A percentile compares a stretch with the other conserved stretches of the same genome.
These are phyloP conservation scores for Anthrax anthrax DNA, from an alignment of 2,888 invertebrate species.

Conservation along the genomic window DNA sequence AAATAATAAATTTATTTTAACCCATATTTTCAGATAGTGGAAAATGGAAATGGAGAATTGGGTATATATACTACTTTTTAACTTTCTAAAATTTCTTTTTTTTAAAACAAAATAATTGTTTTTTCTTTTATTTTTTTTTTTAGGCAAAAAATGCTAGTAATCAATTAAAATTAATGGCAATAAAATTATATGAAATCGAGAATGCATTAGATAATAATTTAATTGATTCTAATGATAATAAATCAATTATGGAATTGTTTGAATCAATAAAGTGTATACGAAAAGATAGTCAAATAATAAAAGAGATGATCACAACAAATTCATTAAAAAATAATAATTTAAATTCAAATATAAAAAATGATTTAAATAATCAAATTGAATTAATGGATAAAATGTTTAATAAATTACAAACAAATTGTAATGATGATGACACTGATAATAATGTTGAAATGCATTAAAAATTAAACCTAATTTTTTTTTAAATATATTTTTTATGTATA, in stretches of 20 bases:
- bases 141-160: neutral
- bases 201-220: neutral
- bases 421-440: neutral
- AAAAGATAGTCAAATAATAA: neutral
- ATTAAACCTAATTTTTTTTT: neutral
- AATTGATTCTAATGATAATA: neutral
- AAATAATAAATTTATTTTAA: no score
- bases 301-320: neutral
- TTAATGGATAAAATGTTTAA: slow-evolving; percentile 14
- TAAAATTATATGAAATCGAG: neutral
- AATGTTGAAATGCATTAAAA: no score
- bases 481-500: no score
- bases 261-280: neutral
- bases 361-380: slow-evolving; percentile 14
- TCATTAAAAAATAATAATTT: no score
- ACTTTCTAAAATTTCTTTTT: no score
- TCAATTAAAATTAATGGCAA: neutral
- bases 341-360: neutral
- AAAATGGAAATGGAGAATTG: no score
- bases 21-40: no score
- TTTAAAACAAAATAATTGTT: no score
- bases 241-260: neutral
- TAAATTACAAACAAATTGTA: slow-evolving; percentile 8
- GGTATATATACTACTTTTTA: no score
- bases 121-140: neutral